These are phyloP conservation scores for Antennarius striatus DNA, from an alignment of 2,113 vertebrate genomes.

Conservation along the genomic window DNA sequence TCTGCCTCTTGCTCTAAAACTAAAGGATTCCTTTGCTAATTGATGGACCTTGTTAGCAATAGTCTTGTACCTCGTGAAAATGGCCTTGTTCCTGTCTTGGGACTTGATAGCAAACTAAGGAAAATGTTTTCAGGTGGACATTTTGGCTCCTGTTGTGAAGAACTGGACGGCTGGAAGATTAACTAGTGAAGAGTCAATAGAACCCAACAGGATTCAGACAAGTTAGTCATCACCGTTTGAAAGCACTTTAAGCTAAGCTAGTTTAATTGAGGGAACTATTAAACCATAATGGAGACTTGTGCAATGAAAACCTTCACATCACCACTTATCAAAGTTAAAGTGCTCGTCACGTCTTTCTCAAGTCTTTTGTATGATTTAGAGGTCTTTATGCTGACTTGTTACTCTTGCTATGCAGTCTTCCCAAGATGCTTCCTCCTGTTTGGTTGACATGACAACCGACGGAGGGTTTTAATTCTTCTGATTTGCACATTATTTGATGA, in stretches of 20 bases:
- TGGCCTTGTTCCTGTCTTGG: not conserved
- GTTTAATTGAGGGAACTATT: slow-evolving; percentile 8
- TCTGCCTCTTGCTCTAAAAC: too few relatives aligned
- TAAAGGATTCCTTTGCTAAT: not conserved
- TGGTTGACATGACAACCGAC: not conserved
- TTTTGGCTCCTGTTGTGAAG: too few relatives aligned
- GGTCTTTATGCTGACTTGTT: slow-evolving; percentile 7
- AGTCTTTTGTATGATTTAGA: not conserved
- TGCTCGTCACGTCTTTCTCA: not conserved
- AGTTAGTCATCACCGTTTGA: slow-evolving; percentile 2
- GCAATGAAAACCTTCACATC: not conserved
- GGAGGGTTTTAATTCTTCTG: slow-evolving; percentile 21
- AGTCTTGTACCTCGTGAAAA: not conserved
- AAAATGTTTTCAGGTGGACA: too few relatives aligned
- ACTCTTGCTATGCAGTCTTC: slow-evolving; percentile 44
- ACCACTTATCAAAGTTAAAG: too few relatives aligned
- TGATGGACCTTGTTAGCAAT: not conserved
- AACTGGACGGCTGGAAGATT: too few relatives aligned
- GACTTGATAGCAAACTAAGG: too few relatives aligned
- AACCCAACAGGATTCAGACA: too few relatives aligned
- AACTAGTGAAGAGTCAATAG: too few relatives aligned
- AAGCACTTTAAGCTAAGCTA: slow-evolving; percentile 37
- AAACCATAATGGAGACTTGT: not conserved
- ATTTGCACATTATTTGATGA: slow-evolving; percentile 23
- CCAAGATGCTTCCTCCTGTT: slow-evolving; percentile 16